Conservation (phyloP, 2,888 invertebrate species). For the Pammene aurita region DNA sequence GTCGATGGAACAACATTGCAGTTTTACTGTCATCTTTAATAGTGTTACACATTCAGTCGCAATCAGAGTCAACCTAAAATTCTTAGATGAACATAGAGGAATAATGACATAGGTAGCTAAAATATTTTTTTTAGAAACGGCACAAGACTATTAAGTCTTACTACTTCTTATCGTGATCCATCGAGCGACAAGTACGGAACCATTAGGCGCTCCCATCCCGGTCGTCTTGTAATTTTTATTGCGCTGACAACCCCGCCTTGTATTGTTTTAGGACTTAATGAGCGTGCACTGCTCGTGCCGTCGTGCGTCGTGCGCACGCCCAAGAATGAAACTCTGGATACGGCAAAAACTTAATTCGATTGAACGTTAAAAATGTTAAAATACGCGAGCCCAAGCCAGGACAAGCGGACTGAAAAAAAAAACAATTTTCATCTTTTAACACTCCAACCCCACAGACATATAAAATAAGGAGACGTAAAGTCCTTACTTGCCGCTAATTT, state of each 20-base stretch:
- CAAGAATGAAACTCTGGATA: slow-evolving; percentile 28
- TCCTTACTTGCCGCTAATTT: not conserved
- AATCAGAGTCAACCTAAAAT: no score
- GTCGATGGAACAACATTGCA: not conserved
- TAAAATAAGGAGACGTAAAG: no score
- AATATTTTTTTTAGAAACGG: slow-evolving; percentile 25
- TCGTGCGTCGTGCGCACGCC: slow-evolving; percentile 48
- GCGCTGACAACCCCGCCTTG: slow-evolving; percentile 72
- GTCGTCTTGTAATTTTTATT: slow-evolving; percentile 77
- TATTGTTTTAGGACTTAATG: slow-evolving; percentile 77
- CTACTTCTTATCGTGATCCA: slow-evolving; percentile 55
- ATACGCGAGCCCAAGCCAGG: not conserved
- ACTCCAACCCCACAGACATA: no score
- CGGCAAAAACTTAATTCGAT: slow-evolving; percentile 4
- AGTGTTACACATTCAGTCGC: no score
- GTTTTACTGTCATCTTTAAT: not conserved
- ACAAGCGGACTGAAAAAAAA: no score
- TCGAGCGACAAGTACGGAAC: slow-evolving; percentile 54
- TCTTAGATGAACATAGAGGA: not conserved
- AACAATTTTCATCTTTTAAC: no score
- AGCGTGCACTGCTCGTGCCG: slow-evolving; percentile 59
- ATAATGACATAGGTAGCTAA: slow-evolving; percentile 27
- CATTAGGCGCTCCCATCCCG: slow-evolving; percentile 79
- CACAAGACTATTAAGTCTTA: not conserved
- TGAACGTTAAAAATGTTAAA: not conserved